Evolutionary conservation across 2,797 vertebrate genomes (phyloP), one percentile per base, ranked within the genome.

Genomic region (Onychomys arenicola): DNA sequence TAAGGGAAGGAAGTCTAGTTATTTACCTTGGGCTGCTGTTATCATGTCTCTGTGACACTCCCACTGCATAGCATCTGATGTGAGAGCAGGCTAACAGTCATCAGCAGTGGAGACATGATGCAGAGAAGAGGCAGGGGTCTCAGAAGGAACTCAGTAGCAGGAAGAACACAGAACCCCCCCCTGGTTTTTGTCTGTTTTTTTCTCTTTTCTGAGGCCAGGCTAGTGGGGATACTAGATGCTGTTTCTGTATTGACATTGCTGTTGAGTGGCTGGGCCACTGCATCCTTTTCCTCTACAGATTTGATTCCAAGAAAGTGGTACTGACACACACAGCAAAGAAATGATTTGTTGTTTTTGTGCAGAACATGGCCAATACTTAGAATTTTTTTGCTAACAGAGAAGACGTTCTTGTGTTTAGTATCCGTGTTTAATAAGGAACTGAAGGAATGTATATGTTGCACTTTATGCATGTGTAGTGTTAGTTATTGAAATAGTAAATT

Each of bases 401-500:
- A 82, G 46, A 86, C 5, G 55, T 93, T 59, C 43, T 78, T 77
- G 46, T 78, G 43, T 91, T 82, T 90, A 71, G 46, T 59, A 85
- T 37, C 86, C 89, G 63, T 32, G 81, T 37, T 91, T 81, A 90
- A 49, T 59, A 88, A 73, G 52, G 27, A 94, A 87, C 81, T 55
- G 37, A 82, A 96, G 77, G 19, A 81, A 11, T 13, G 27, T 55
- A 63, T 91, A 43, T 21, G 46, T 76, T 90, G 49, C 96, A 83
- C 11, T 43, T 85, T 84, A 32, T 85, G 11, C 10, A 23, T 11
- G 3, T 52, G 10, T 52, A 77, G 43, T 40, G 14, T 81, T 83
- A 77, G 34, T 27, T 73, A 71, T n/a, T 96, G 81, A 95, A 97
- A 82, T 93, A 49, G 13, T 94, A 86, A 89, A 59, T 96, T 96